Percentiles rank a stretch among this genome's conserved stretches.
These are phyloP conservation scores for Diarsia brunnea DNA, from an alignment of 2,888 invertebrate genomes.

Conservation along the genomic window DNA sequence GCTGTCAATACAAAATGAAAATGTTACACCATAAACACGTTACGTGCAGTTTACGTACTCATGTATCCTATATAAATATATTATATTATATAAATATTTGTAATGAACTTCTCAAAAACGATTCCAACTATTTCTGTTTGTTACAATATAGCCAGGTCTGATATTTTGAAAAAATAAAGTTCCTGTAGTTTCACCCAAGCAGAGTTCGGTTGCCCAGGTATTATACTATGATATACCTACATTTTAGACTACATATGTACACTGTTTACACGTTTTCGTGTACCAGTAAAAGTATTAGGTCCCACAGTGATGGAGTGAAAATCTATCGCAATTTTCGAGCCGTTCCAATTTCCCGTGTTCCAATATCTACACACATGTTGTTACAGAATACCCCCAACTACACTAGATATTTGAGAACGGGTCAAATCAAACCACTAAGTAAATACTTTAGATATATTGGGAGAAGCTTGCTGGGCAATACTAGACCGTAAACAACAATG, in stretches of 20 bases:
- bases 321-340: constrained; percentile 39
- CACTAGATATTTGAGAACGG: constrained; percentile 3
- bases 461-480: neutral
- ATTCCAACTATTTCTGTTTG: neutral
- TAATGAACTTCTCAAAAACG: neutral
- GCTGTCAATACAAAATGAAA: constrained; percentile 75
- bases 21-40: constrained; percentile 64
- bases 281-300: constrained; percentile 31
- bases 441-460: neutral
- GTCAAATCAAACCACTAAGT: neutral
- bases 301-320: constrained; percentile 36
- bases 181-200: neutral
- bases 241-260: constrained; percentile 9
- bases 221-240: too few species aligned
- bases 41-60: neutral
- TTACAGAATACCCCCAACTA: constrained; percentile 7
- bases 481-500: neutral
- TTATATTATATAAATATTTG: neutral
- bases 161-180: neutral
- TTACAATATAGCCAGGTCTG: neutral
- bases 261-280: neutral
- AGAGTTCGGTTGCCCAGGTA: too few species aligned
- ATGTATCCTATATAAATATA: neutral
- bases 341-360: constrained; percentile 35
- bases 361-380: constrained; percentile 3